Evolutionary conservation across 2,113 vertebrate species (phyloP), one percentile per base, ranked within the genome.

Genomic region (Bufo gargarizans): DNA sequence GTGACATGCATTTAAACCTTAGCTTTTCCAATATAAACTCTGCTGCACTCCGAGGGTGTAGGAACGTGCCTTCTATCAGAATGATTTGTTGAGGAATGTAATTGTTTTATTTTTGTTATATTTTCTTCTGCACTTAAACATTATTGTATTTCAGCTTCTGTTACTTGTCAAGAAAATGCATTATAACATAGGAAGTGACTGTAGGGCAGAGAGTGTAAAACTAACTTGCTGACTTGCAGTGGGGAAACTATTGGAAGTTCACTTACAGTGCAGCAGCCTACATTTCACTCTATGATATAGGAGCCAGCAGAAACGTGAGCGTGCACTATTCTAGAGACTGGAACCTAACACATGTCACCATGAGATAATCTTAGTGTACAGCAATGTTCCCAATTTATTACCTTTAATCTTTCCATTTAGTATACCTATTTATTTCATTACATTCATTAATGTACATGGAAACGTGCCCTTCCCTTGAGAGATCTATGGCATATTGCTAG

Each of bases 151-250:
- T 45, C 55, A 72, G 16, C 11, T 78, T 80, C 63, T 74, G 67
- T 82, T 77, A 16, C 79, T 87, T 82, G 86, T 87, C 53, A 72
- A 76, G 79, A 82, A 79, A 82, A 76, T 78, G 81, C 86, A 88
- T 88, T 61, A 61, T 56, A 61, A 19, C 86, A 82, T 19, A 43
- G 56, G 79, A 88, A 61, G 79, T 82, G 86, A 82, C 78, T 80
- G 69, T 49, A 82, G 79, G 79, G 79, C 79, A 88, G 17, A 82
- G 13, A 61, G 67, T 11, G 43, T 72, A 69, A 80, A 69, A 78
- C 47, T 53, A 81, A 81, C 55, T 76, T 65, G 86, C 86, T 88
- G 79, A 88, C 86, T 88, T 82, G 79, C 79, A 63, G 19, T 88
- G 82, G 69, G 47, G 3, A 76, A 88, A 88, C n/a, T 76, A 76